These are phyloP conservation scores for Elaeidobius kamerunicus DNA, from an alignment of 2,888 invertebrate genomes.

Conservation along the genomic window DNA sequence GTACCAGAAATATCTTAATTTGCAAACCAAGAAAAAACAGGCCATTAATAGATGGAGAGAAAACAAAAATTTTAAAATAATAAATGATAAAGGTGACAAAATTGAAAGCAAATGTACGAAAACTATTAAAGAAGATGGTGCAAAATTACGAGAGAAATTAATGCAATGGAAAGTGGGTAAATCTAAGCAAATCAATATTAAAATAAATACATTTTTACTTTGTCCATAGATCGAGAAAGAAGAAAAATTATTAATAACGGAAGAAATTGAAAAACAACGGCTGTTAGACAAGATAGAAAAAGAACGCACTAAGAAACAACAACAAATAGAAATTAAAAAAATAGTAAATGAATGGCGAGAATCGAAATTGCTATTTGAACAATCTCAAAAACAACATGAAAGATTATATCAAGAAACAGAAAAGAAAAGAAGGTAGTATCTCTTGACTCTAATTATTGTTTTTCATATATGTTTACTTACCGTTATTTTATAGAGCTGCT, in stretches of 20 bases:
- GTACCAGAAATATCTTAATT: slow-evolving; percentile 50
- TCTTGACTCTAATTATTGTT: too few relatives aligned
- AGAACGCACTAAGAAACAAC: slow-evolving; percentile 36
- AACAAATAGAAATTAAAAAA: slow-evolving; percentile 38
- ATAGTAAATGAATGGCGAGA: slow-evolving; percentile 33
- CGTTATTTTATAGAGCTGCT: slow-evolving; percentile 36
- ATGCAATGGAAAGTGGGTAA: slow-evolving; percentile 39
- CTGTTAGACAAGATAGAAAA: slow-evolving; percentile 31
- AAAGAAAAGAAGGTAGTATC: slow-evolving; percentile 31
- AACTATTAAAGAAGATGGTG: slow-evolving; percentile 4
- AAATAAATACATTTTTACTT: slow-evolving; percentile 7
- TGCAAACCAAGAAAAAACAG: slow-evolving; percentile 49
- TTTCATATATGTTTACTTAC: too few relatives aligned
- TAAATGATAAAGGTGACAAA: background rate
- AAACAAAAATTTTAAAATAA: slow-evolving; percentile 20
- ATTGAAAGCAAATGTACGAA: background rate
- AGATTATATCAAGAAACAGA: slow-evolving; percentile 21
- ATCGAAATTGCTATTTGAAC: slow-evolving; percentile 28
- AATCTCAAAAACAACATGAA: slow-evolving; percentile 25
- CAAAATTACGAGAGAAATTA: slow-evolving; percentile 33
- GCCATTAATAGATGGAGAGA: slow-evolving; percentile 51
- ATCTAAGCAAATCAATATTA: background rate
- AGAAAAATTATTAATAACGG: slow-evolving; percentile 44
- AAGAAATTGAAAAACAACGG: slow-evolving; percentile 30
- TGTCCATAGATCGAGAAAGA: slow-evolving; percentile 36